Base-by-base conservation (phyloP, 1,140 invertebrate species). In the Dendroctonus ponderosae region DNA sequence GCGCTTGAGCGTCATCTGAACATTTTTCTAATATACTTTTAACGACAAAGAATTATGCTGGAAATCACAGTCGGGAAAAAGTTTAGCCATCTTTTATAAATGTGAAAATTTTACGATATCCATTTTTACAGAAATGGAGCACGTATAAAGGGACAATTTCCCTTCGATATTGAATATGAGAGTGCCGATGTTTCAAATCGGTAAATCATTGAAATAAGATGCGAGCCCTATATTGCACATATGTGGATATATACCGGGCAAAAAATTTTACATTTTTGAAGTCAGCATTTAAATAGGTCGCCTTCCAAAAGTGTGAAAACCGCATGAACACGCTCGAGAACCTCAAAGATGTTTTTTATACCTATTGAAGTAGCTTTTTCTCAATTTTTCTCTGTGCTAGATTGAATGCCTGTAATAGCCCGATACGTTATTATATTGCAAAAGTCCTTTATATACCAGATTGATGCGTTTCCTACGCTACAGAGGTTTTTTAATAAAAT, bases 131-230 rank as follows among this genome's bases (percentile, higher is more conserved):
- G 49, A 42, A 62, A 52, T 62, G 60, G 60, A 43, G 60, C 60
- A 62, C 60, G 60, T 62, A 62, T 62, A 62, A 62, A 62, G 50
- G 51, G 60, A 62, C 60, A 62, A 62, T 62, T 62, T 62, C 60
- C 48, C 26, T 51, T 9, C 60, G 43, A 62, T 62, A 62, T 62
- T 62, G 60, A 62, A 62, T 62, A 52, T 62, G 60, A 46, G 49
- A 62, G 38, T 62, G 60, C 60, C 60, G 41, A 51, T 62, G 60
- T 62, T 62, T 62, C 48, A 62, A 62, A 62, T 62, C 60, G 60
- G 60, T 62, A 62, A 62, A 62, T 62, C 60, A 62, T 62, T 51
- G 60, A 62, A 52, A 62, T 62, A 62, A 62, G 48, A 62, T 62
- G 43, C 50, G 49, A 9, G 26, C 40, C n/a, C 12, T 49, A 61